Evolutionary conservation across 2,797 vertebrate species (phyloP).

Genomic region (Paratrypauchen microcephalus): DNA sequence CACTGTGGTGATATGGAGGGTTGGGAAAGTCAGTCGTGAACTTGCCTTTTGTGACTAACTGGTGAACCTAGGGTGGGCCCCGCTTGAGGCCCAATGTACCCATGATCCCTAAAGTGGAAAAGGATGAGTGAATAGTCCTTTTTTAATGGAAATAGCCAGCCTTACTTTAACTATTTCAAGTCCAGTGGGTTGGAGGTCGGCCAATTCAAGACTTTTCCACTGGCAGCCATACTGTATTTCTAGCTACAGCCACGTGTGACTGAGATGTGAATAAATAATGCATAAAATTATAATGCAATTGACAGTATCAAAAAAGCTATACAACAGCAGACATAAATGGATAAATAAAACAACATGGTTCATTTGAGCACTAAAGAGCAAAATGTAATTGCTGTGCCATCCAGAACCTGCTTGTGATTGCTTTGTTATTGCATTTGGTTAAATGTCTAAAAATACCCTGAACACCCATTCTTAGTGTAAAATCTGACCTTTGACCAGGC

Average conservation of each 20-base stretch:
- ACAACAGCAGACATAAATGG: background rate
- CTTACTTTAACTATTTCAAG: too few relatives aligned
- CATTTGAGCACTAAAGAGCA: too few relatives aligned
- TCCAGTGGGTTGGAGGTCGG: background rate
- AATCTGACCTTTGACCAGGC: too few relatives aligned
- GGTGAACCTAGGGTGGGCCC: background rate
- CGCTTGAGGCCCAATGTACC: background rate
- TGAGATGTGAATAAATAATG: too few relatives aligned
- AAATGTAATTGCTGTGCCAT: too few relatives aligned
- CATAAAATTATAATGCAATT: background rate
- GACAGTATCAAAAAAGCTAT: background rate
- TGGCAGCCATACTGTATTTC: background rate
- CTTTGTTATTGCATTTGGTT: background rate
- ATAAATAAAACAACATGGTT: background rate
- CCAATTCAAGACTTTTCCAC: background rate
- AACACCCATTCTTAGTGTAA: too few relatives aligned
- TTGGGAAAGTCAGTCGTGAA: constrained; percentile 45
- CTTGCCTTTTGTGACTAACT: background rate
- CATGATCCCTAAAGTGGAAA: background rate
- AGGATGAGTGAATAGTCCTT: background rate
- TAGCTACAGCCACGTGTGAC: background rate
- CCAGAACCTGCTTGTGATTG: background rate
- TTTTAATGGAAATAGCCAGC: background rate
- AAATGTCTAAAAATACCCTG: too few relatives aligned
- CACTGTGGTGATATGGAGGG: constrained; percentile 33